Evolutionary conservation across 1,140 invertebrate species (phyloP), one percentile per base, ranked within the genome.

Genomic region (Saxidomus purpurata): DNA sequence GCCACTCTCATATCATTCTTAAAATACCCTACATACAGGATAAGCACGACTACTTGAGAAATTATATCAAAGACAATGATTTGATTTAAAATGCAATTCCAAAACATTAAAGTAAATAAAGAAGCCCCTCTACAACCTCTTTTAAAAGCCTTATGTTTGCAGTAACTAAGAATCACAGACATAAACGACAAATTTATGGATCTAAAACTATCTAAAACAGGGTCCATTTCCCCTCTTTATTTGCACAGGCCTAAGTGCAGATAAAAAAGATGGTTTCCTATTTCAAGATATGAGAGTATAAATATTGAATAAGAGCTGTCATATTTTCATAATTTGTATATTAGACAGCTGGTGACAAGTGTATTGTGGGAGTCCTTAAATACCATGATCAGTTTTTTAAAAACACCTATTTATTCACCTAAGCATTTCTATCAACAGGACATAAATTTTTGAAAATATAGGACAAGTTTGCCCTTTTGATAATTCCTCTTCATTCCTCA

Each of bases 131-230:
- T 71, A 19, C 38, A 71, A 38, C 34, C 17, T 38, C 17, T 6
- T 17, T 71, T 71, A 38, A 71, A 71, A 71, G 17, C 67, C 17
- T 38, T 22, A 19, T 71, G 34, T 71, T 71, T 71, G 67, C 67
- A 19, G 67, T 71, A 71, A 22, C 34, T n/a, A 71, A 15, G 67
- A 71, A 15, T 28, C 34, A 71, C 0, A 38, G 67, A 36, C 67
- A 38, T 15, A 22, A 36, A 71, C 17, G 67, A 36, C 67, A 71
- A 71, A 38, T 38, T 19, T 28, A 71, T 71, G 67, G 22, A 71
- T 22, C 34, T 71, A 71, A 71, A 71, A 19, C 59, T 63, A 9
- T 25, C 59, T 28, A 25, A 25, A 63, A 63, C 19, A 63, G 22
- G 4, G 25, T 25, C 28, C 25, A 25, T 4, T 63, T n/a, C 2